phyloP scores from a whole-genome alignment of 1,140 invertebrate genomes.

The Stenopsyche tienmushanensis region DNA sequence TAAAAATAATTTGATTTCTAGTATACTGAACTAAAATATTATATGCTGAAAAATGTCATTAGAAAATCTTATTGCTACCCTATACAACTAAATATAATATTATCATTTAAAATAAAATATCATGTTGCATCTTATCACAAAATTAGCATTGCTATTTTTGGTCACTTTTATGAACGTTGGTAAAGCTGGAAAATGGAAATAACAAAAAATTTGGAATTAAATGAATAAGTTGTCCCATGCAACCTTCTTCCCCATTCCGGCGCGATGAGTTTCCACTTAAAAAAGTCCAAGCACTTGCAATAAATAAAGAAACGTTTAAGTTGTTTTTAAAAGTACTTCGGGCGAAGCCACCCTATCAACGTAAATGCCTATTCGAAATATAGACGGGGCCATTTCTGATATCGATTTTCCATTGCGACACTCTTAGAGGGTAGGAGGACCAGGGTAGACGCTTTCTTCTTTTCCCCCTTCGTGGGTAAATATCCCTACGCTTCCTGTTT shows the following conservation, averaged over 20 bases:
- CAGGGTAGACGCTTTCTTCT: constrained; percentile 4
- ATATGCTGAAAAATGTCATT: no score
- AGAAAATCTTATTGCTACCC: no score
- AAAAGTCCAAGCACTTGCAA: constrained; percentile 38
- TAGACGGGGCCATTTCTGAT: constrained; percentile 41
- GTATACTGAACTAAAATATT: no score
- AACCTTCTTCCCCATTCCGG: constrained; percentile 8
- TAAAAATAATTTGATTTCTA: no score
- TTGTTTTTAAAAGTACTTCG: constrained; percentile 41
- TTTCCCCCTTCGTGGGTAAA: constrained; percentile 9
- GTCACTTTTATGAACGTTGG: no score
- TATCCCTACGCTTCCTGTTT: constrained; percentile 22
- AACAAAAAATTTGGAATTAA: no score
- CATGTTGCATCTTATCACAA: no score
- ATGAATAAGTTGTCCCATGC: no score
- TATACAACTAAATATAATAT: no score
- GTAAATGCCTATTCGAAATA: constrained; percentile 42
- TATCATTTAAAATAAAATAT: no score
- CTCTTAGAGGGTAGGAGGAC: constrained; percentile 26
- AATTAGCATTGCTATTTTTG: no score
- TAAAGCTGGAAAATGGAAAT: no score
- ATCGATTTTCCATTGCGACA: constrained; percentile 40
- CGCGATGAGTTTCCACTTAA: constrained; percentile 38
- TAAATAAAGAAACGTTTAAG: constrained; percentile 43
- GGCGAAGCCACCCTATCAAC: constrained; percentile 34